Base-by-base conservation (phyloP, 1,140 invertebrate species). In the Rhagoletis pomonella region DNA sequence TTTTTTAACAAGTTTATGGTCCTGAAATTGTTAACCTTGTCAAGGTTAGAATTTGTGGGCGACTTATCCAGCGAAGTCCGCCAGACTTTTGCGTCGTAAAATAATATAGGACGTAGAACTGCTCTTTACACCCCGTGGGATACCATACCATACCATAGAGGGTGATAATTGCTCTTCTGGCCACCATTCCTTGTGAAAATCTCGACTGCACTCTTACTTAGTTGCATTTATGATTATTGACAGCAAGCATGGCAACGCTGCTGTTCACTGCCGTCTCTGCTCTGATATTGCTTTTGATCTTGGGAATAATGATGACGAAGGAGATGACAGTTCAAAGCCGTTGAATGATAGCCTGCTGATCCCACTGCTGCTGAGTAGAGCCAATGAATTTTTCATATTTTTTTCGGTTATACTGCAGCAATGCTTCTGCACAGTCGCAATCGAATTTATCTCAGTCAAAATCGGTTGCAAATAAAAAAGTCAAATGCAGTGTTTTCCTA, bases 311-410 rank as follows among this genome's bases (percentile, higher is more conserved):
- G 39, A 47, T 73, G 67, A 73, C 67, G 67, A 42, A 10, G 65
- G 39, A 29, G 67, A n/a, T 73, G 67, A 73, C 67, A 73, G 67
- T 73, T 73, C 67, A 73, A 73, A 73, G 67, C 67, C 67, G 67
- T 73, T 73, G 42, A 39, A 44, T 42, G 42, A 42, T 14, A 39
- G 39, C 67, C 67, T 73, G 67, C 67, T 44, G 67, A 10, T 12
- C 10, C 67, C 60, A 14, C 4, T 62, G 60, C 4, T 47, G 42
- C 14, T 44, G 14, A 4, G 42, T 73, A 14, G 42, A 47, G 67
- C 42, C 39, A 73, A 73, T 6, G 42, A 73, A 73, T 73, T 47
- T 39, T 44, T 73, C 67, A 73, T 47, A 73, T 73, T 42, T 73
- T 73, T 69, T 73, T 73, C 39, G 67, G 67, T 39, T 17, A 73